A percentile compares a stretch with the other conserved stretches of the same genome.
Conservation (phyloP, 1,140 invertebrate species). For the Bradynema listronoti region DNA sequence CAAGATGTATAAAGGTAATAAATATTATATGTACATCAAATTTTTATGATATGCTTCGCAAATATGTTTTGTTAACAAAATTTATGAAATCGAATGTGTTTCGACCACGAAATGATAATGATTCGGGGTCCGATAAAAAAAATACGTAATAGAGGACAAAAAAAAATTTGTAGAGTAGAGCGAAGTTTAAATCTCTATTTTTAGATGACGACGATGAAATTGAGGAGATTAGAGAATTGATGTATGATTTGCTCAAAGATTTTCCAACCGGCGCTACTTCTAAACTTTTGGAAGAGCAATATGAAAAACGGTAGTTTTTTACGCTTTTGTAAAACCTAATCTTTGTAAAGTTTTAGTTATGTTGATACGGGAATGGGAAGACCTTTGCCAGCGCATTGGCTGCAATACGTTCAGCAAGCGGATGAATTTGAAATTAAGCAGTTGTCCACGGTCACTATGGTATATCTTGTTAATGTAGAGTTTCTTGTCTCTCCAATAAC, state of each 20-base stretch:
- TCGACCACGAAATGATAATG: not conserved
- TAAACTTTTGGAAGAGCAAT: conserved; percentile 20
- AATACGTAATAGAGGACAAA: not conserved
- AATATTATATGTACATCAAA: not conserved
- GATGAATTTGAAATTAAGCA: conserved; percentile 26
- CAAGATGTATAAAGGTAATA: too few relatives aligned
- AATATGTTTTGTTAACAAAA: not conserved
- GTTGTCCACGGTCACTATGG: conserved; percentile 7
- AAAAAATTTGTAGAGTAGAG: not conserved
- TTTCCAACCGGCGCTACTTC: conserved; percentile 20
- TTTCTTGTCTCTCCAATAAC: not conserved
- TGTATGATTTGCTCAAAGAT: conserved; percentile 20
- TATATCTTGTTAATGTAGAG: conserved; percentile 13
- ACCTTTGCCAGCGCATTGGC: conserved; percentile 19
- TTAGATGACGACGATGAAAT: conserved; percentile 17
- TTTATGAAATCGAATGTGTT: not conserved
- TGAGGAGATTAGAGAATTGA: conserved; percentile 13
- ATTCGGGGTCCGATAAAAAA: not conserved
- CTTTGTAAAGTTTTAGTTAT: conserved; percentile 19
- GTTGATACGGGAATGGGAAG: conserved; percentile 19
- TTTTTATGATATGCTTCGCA: not conserved
- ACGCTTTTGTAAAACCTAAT: not conserved
- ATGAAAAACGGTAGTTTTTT: conserved; percentile 14
- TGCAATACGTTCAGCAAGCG: conserved; percentile 13
- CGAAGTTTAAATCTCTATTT: not conserved